Conservation (phyloP, 1,140 invertebrate species). For the Triops longicaudatus region DNA sequence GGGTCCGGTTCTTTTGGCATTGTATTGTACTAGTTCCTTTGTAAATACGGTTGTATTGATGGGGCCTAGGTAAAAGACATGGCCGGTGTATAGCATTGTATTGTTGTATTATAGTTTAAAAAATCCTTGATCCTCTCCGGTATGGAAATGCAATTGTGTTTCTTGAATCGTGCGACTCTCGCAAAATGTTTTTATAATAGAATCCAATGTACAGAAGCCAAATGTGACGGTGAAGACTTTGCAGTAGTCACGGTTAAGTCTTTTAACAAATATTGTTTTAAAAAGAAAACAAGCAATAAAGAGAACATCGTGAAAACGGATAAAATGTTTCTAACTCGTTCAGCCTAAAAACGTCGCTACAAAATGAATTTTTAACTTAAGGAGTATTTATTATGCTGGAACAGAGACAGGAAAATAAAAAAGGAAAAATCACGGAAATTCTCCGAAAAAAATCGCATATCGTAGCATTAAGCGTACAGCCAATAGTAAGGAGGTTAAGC, state of each 20-base stretch:
- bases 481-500: conserved; percentile 4
- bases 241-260: not conserved
- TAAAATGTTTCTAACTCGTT: not conserved
- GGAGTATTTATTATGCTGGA: too few relatives aligned
- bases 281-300: not conserved
- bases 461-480: not conserved
- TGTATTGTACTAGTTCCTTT: not conserved
- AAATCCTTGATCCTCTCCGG: not conserved
- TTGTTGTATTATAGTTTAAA: not conserved
- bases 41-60: not conserved
- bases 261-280: not conserved
- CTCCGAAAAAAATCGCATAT: not conserved
- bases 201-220: not conserved
- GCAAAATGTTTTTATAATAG: not conserved
- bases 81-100: not conserved
- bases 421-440: not conserved
- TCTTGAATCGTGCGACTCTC: not conserved
- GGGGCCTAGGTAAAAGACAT: not conserved
- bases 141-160: not conserved
- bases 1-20: not conserved
- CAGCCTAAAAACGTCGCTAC: not conserved
- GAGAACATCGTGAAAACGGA: too few relatives aligned
- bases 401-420: not conserved
- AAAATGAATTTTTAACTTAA: not conserved
- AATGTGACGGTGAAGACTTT: not conserved